Evolutionary conservation across 1,140 invertebrate species (phyloP), one percentile per base, ranked within the genome.

Genomic region (Wiebesia pumilae): DNA sequence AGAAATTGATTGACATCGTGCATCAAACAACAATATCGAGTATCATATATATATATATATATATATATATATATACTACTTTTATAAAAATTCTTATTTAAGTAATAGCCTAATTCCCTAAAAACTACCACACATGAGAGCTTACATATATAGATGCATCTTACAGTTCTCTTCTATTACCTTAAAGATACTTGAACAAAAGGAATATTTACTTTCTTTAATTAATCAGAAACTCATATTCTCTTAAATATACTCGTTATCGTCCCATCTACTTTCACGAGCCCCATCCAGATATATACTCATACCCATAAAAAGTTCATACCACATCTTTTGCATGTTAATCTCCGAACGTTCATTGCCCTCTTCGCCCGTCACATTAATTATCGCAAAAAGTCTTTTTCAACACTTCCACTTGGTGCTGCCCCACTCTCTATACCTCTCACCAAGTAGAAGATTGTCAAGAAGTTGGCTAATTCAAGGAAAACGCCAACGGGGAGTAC

Each of bases 391-490:
- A 79, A 81, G 77, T 85, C 35, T 75, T 73, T 69, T 81, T 77
- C 54, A 47, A 40, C 38, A 35, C 21, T 78, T 78, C 40, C 40
- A 77, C 24, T 62, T 62, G 24, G 58, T 27, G 58, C 58, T 27
- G 58, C 58, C 51, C 16, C 16, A 19, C 51, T 54, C 51, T 54
- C 51, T 54, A 54, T 54, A 54, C 51, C 51, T 54, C 51, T 62
- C 58, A 62, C 24, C 30, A 19, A 16, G 73, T 9, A 84, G 82
- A 84, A 65, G 12, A 79, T 85, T 67, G 47, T 81, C 54, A 75
- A 78, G 67, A 83, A 86, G 71, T 86, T 83, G 80, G 81, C 62
- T 86, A 82, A 83, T 79, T 83, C 81, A 69, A 83, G 82, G 85
- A 83, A 83, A 75, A 86, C 33, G 62, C 69, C 40, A 12, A 19